Percentiles rank a stretch among this genome's conserved stretches.
Evolutionary conservation across 1,140 invertebrate genomes (phyloP).

Genomic region (Planococcus citri): DNA sequence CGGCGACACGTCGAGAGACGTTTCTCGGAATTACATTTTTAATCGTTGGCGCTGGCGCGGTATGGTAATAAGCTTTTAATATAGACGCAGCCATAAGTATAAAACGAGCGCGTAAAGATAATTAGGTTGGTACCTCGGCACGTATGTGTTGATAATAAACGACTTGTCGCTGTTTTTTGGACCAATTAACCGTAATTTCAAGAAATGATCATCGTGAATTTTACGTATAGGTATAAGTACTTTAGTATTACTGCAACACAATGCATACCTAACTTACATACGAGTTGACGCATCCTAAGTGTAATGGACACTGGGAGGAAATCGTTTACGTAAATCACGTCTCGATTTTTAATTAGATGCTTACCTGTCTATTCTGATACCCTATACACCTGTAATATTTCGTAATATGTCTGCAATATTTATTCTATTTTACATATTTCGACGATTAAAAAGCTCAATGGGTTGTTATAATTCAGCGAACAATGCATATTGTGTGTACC

Average conservation of each 20-base stretch:
- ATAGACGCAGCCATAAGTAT: background rate
- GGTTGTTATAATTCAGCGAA: no score
- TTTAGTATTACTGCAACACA: no score
- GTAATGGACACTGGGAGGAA: background rate
- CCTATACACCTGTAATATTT: no score
- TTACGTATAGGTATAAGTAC: no score
- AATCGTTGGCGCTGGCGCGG: background rate
- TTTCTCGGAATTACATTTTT: background rate
- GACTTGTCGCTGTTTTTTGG: background rate
- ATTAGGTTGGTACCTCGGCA: background rate
- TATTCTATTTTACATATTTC: no score
- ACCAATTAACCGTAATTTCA: background rate
- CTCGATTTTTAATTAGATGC: background rate
- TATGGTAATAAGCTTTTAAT: conserved; percentile 3
- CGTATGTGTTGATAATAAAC: background rate
- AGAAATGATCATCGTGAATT: background rate
- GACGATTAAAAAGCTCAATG: no score
- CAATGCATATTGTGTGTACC: no score
- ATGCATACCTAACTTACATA: no score
- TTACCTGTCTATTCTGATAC: no score
- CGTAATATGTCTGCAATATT: no score
- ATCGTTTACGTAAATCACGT: background rate
- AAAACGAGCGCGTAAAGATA: background rate
- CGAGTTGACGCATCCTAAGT: background rate
- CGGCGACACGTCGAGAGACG: background rate